These are phyloP conservation scores for Petaurus breviceps DNA, from an alignment of 2,113 vertebrate species.

Conservation along the genomic window DNA sequence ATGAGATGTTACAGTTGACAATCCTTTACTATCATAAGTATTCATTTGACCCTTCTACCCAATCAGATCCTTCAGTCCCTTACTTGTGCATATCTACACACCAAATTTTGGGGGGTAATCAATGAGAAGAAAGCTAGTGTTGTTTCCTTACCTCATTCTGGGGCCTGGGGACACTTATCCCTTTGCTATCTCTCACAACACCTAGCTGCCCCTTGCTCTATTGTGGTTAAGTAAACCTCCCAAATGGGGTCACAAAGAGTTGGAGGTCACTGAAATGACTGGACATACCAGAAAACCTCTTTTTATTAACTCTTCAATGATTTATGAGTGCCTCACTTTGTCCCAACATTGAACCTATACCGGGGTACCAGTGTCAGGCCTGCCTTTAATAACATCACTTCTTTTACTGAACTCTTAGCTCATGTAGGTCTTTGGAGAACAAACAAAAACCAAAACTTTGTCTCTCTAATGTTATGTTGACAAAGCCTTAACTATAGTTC, in stretches of 20 bases:
- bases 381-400: not conserved
- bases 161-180: too few relatives aligned
- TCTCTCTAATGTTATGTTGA: not conserved
- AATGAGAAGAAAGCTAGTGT: too few relatives aligned
- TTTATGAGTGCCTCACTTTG: not conserved
- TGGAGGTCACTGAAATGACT: not conserved
- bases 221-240: not conserved
- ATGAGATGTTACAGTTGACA: too few relatives aligned
- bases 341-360: not conserved
- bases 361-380: not conserved
- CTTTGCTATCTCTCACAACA: not conserved
- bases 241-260: not conserved
- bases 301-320: not conserved
- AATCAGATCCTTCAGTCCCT: too few relatives aligned
- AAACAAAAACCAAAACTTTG: not conserved
- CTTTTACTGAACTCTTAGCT: not conserved
- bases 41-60: too few relatives aligned
- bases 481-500: not conserved
- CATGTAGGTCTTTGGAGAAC: not conserved
- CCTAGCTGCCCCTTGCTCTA: not conserved
- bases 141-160: too few relatives aligned
- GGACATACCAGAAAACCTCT: not conserved
- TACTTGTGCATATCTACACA: too few relatives aligned
- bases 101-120: too few relatives aligned
- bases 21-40: too few relatives aligned